phyloP scores from a whole-genome alignment of 2,113 vertebrate genomes.

The Baryphthengus martii region DNA sequence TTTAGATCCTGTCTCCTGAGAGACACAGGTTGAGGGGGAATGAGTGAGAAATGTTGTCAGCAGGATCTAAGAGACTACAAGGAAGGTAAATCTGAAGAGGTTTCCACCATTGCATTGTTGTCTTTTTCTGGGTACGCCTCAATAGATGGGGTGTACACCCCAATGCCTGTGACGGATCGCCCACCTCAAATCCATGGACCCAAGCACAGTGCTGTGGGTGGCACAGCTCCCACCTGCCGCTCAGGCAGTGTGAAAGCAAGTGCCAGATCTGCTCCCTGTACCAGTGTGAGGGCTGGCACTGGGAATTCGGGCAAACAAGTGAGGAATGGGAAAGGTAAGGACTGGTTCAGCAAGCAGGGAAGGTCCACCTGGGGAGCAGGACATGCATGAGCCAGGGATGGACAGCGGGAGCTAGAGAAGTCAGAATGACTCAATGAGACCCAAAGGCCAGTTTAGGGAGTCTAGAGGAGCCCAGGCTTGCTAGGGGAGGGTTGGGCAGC shows the following conservation, averaged over 20 bases:
- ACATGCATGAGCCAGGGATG: accelerated
- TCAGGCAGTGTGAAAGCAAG: background rate
- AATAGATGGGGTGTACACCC: too few species aligned
- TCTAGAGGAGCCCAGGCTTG: background rate
- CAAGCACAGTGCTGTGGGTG: accelerated
- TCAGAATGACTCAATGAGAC: accelerated
- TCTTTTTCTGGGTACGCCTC: background rate
- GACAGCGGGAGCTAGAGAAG: background rate
- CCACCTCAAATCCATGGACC: background rate
- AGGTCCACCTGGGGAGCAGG: background rate
- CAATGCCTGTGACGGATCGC: background rate
- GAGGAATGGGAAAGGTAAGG: background rate
- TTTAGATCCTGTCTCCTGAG: background rate
- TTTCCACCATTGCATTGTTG: background rate
- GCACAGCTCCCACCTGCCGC: background rate
- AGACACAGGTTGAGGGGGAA: background rate
- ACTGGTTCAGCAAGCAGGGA: background rate
- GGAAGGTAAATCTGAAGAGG: background rate
- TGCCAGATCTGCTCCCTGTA: background rate
- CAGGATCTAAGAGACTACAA: background rate
- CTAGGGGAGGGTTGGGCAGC: background rate
- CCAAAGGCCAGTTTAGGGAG: background rate
- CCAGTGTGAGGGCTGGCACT: too few species aligned
- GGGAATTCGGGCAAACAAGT: accelerated
- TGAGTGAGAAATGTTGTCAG: background rate